These are phyloP conservation scores for Amia ocellicauda DNA, from an alignment of 2,113 vertebrate species.

Conservation along the genomic window DNA sequence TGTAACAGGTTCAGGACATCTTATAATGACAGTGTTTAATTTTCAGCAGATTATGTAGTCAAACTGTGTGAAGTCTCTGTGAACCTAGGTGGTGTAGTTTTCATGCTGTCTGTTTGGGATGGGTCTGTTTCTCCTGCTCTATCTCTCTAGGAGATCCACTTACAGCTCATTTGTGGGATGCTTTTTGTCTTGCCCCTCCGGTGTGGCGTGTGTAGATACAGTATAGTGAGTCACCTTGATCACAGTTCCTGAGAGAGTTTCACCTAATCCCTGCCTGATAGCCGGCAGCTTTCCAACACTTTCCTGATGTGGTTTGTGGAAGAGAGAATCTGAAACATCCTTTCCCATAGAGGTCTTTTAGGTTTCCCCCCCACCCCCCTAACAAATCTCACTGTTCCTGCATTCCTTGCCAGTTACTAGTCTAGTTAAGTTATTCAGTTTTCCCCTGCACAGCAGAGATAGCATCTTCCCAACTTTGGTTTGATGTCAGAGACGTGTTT, in stretches of 20 bases:
- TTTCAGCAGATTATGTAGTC: not conserved
- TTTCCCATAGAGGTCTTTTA: too few relatives aligned
- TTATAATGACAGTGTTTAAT: not conserved
- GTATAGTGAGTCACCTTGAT: slow-evolving; percentile 31
- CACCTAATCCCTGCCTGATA: slow-evolving; percentile 4
- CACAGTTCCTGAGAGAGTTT: slow-evolving; percentile 49
- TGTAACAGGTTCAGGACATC: slow-evolving; percentile 25
- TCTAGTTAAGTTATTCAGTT: slow-evolving; percentile 60
- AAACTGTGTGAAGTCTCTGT: not conserved
- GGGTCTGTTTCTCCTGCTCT: not conserved
- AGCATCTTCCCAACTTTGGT: slow-evolving; percentile 84
- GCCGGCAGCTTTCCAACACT: too few relatives aligned
- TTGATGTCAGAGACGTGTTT: slow-evolving; percentile 70
- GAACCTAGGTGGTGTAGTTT: not conserved
- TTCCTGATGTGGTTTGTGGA: too few relatives aligned
- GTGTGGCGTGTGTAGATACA: slow-evolving; percentile 30
- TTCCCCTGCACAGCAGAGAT: slow-evolving; percentile 95
- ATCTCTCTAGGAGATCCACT: not conserved
- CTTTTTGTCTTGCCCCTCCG: not conserved
- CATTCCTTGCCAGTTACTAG: slow-evolving; percentile 29
- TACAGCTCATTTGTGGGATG: not conserved
- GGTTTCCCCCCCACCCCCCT: slow-evolving; percentile 16
- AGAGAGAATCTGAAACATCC: too few relatives aligned
- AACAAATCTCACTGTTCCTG: not conserved
- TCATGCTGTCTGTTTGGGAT: not conserved